Evolutionary conservation across 2,888 invertebrate species (phyloP).

Genomic region (Omphaloscelis lunosa): DNA sequence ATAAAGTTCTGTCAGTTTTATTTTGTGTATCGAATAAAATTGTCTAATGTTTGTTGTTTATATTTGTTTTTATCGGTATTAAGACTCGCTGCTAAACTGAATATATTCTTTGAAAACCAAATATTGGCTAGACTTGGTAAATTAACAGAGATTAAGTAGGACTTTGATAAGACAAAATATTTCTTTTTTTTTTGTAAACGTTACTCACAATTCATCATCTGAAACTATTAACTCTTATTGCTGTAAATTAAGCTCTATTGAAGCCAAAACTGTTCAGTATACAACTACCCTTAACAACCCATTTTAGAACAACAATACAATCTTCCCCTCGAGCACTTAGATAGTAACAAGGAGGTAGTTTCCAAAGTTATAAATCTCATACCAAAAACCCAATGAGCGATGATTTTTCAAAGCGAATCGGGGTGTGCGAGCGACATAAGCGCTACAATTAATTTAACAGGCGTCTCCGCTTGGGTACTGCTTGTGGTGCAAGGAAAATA

Average conservation of each 20-base stretch:
- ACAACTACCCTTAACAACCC: slow-evolving; percentile 9
- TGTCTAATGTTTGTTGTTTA: slow-evolving; percentile 8
- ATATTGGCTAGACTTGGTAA: not conserved
- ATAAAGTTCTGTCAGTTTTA: slow-evolving; percentile 22
- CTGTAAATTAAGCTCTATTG: slow-evolving; percentile 26
- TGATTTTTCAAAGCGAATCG: slow-evolving; percentile 87
- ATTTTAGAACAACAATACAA: slow-evolving; percentile 40
- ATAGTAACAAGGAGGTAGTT: slow-evolving; percentile 63
- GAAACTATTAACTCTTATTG: slow-evolving; percentile 1
- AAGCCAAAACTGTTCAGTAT: not conserved
- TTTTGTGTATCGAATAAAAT: slow-evolving; percentile 15
- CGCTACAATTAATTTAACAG: slow-evolving; percentile 87
- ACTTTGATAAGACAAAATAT: not conserved
- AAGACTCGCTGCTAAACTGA: not conserved
- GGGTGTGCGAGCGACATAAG: slow-evolving; percentile 84
- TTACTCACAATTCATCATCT: not conserved
- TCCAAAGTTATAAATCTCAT: slow-evolving; percentile 75
- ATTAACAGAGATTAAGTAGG: not conserved
- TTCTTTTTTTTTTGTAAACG: not conserved
- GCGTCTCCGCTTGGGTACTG: slow-evolving; percentile 72
- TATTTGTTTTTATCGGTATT: slow-evolving; percentile 22
- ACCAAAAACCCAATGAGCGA: slow-evolving; percentile 79
- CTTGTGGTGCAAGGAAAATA: slow-evolving; percentile 15
- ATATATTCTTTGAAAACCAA: not conserved
- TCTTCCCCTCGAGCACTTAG: slow-evolving; percentile 45